phyloP scores from a whole-genome alignment of 2,113 vertebrate species.

The Myanophis thanlyinensis region DNA sequence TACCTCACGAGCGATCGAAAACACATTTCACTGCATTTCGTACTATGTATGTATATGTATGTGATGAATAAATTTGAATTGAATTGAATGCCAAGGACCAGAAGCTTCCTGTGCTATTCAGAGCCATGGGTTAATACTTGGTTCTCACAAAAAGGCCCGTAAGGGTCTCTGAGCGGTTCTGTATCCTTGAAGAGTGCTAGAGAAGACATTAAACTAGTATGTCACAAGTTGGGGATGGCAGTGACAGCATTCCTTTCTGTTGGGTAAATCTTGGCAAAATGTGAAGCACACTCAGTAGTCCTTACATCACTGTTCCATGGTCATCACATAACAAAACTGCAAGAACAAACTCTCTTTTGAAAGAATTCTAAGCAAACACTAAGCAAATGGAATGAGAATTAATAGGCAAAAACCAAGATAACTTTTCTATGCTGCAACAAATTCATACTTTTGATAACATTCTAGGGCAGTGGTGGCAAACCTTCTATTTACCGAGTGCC shows the following conservation, averaged over 20 bases:
- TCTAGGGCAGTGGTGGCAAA: too few relatives aligned
- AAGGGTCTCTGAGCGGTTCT: not conserved
- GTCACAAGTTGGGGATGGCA: not conserved
- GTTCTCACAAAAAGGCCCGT: not conserved
- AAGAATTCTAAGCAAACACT: not conserved
- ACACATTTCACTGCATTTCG: too few relatives aligned
- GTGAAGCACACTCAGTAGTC: not conserved
- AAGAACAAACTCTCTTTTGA: not conserved
- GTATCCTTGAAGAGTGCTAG: not conserved
- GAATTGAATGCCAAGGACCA: too few relatives aligned
- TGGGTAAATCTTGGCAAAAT: not conserved
- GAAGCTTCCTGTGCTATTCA: not conserved
- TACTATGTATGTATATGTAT: too few relatives aligned
- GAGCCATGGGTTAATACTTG: not conserved
- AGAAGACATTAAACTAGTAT: not conserved
- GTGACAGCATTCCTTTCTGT: not conserved
- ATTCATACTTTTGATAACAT: not conserved
- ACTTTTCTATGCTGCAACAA: not conserved
- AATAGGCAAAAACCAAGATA: not conserved
- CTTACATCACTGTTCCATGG: not conserved
- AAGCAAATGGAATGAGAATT: not conserved
- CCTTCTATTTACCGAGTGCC: too few relatives aligned
- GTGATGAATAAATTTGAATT: too few relatives aligned
- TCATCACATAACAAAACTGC: not conserved
- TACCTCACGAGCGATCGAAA: too few relatives aligned